Evolutionary conservation across 2,113 vertebrate species (phyloP).

Genomic region (Stigmatopora nigra): DNA sequence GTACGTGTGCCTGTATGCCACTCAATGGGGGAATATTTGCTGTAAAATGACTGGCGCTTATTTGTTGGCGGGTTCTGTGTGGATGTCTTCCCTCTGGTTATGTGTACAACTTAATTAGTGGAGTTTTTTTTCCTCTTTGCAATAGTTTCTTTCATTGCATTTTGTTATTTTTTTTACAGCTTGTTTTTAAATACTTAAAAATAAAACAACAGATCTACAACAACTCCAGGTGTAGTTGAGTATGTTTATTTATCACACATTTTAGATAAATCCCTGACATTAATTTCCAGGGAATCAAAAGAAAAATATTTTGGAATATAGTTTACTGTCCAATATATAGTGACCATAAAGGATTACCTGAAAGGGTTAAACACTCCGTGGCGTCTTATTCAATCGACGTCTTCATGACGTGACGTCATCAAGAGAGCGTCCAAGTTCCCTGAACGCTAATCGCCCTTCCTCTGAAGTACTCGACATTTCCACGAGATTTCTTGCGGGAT

Average conservation of each 20-base stretch:
- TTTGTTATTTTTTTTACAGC: slow-evolving; percentile 83
- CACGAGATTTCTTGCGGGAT: background rate
- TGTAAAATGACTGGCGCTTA: slow-evolving; percentile 33
- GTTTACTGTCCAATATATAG: too few relatives aligned
- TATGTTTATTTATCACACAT: background rate
- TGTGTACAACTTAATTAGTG: slow-evolving; percentile 27
- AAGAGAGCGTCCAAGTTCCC: too few relatives aligned
- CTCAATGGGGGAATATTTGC: slow-evolving; percentile 40
- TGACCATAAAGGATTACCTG: too few relatives aligned
- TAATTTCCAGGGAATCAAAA: too few relatives aligned
- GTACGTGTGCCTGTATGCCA: slow-evolving; percentile 49
- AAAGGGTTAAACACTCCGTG: background rate
- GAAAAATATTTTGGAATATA: too few relatives aligned
- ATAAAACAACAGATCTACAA: slow-evolving; percentile 73
- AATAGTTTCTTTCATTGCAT: slow-evolving; percentile 67
- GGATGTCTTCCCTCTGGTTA: slow-evolving; percentile 29
- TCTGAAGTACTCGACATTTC: background rate
- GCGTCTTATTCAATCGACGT: background rate
- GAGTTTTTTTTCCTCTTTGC: slow-evolving; percentile 23
- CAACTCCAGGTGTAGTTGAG: background rate
- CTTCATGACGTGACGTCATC: background rate
- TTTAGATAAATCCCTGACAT: background rate
- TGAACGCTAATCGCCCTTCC: background rate
- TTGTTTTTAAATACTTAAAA: slow-evolving; percentile 94
- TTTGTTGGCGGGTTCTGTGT: slow-evolving; percentile 38